Base-by-base conservation (phyloP, 1,140 invertebrate genomes). In the Aphaenogaster floridana region DNA sequence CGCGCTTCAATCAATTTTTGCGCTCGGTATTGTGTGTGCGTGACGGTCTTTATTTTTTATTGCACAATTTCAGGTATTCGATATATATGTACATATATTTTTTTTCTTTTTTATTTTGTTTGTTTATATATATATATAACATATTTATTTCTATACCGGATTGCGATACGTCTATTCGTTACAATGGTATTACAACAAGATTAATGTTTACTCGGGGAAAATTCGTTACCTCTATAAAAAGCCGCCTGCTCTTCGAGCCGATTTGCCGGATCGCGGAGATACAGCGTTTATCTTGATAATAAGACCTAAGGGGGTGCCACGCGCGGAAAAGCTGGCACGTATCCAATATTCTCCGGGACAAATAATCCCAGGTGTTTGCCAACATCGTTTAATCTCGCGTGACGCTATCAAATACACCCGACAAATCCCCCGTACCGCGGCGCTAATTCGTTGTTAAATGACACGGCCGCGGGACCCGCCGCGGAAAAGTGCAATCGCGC, bases 351-450 rank as follows among this genome's bases (percentile, higher is more conserved):
- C 76, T 79, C 74, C 45, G 59, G 81, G 69, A 88, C 88, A 90
- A 92, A 91, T 92, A 89, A 89, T 89, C 76, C 86, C 87, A 89
- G 88, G 89, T 91, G 89, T 92, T 92, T 91, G 91, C 88, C 87
- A 91, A 89, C 88, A 89, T 87, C 87, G 90, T 69, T 90, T 90
- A 90, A 92, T 91, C 87, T 91, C 83, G 71, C 69, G 87, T 74
- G 81, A 90, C 88, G 86, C 81, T 88, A 91, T 91, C 90, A 91
- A 90, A 90, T 83, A 88, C 74, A 84, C 61, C 80, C 84, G 77
- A 91, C 88, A 88, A 89, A 88, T 87, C 69, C 54, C 42, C 50
- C 50, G 63, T 76, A 87, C 80, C 80, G 50, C 69, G 80, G 39
- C 61, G 80, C 71, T 87, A 87, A 87, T 87, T 87, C 86, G 59